Base-by-base conservation (phyloP, 2,888 invertebrate genomes). In the Agrotis exclamationis region DNA sequence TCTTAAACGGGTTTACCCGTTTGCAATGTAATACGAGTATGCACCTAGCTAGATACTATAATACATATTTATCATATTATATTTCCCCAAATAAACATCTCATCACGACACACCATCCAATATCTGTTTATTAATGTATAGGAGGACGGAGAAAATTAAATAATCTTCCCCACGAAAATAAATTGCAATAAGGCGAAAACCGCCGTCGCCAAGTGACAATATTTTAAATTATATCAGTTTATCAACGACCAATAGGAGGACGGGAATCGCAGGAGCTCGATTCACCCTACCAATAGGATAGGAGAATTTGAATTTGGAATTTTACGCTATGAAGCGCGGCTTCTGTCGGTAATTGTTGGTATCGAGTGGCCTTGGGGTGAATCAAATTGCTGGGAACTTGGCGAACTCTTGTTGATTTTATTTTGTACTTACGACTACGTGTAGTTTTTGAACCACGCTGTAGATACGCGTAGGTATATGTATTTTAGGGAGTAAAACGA, bases 191-290 rank as follows among this genome's bases (percentile, higher is more conserved):
- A 93, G 92, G 92, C 91, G 91, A 91, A 90, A 93, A 89, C 91
- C 91, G 89, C 86, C 88, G 87, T 80, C 89, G 87, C 88, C 90
- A 91, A 92, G 92, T 93, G 94, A 94, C 92, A 95, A 94, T 95
- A 94, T 95, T 89, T 95, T 94, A 94, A 94, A 94, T 95, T 94
- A 93, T 91, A 95, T 95, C 93, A 92, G 86, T 88, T 93, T 92
- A 90, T 90, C 88, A 89, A 86, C 90, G 76, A 86, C 96, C 95
- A 95, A 95, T 95, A 85, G 90, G 88, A 80, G 78, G 79, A 70
- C 83, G 80, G 85, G 72, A 79, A 81, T 71, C 77, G 72, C 68
- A 79, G 83, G 80, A 86, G 87, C 79, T 83, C 81, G 76, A 76
- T 64, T 79, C 73, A 75, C 70, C 47, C 88, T 76, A 76, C 94